Conservation (phyloP, 2,113 vertebrate genomes). For the Eira barbara region DNA sequence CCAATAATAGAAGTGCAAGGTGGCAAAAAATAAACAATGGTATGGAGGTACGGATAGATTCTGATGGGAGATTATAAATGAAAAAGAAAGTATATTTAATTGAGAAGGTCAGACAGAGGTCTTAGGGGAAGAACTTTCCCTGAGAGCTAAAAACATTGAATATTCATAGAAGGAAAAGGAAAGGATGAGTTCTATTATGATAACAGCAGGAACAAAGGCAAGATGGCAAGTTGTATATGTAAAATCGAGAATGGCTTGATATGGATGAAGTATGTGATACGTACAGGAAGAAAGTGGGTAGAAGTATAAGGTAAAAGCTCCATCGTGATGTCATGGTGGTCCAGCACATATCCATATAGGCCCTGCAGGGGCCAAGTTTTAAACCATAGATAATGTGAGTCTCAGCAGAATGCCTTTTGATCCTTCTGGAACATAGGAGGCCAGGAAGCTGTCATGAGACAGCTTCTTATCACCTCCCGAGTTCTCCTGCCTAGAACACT, state of each 20-base stretch:
- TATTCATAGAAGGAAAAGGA: background rate
- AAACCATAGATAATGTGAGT: background rate
- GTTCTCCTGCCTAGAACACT: background rate
- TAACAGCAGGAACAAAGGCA: background rate
- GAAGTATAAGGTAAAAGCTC: background rate
- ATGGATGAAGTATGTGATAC: background rate
- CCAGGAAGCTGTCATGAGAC: background rate
- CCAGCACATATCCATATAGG: background rate
- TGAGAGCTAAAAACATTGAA: background rate
- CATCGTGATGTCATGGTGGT: fast-evolving
- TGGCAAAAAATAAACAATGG: background rate
- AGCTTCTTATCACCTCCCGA: background rate
- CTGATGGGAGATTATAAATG: background rate
- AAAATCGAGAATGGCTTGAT: background rate
- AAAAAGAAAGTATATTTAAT: background rate
- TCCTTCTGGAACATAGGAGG: background rate
- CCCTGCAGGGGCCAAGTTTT: background rate
- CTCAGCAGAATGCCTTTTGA: background rate
- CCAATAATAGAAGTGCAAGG: background rate
- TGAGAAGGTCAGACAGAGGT: background rate
- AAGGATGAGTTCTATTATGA: background rate
- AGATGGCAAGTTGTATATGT: background rate
- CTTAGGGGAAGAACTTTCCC: background rate
- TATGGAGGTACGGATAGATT: background rate
- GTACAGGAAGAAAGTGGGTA: background rate